These are phyloP conservation scores for Verasper variegatus DNA, from an alignment of 2,113 vertebrate species.

Conservation along the genomic window DNA sequence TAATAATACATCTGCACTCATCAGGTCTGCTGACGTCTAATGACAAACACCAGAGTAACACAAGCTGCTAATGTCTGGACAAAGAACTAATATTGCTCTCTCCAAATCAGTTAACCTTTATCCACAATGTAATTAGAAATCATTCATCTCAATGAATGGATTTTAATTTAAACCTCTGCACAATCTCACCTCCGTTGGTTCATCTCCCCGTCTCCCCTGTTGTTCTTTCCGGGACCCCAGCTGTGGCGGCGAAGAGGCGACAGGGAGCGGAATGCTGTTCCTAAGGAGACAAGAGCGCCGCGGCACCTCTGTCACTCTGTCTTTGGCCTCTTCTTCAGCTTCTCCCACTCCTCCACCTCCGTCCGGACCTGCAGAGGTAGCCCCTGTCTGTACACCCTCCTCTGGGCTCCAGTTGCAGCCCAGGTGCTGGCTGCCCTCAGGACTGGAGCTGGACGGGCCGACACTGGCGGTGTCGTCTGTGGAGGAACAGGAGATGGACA, in stretches of 20 bases:
- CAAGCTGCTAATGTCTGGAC: neutral
- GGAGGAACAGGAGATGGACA: constrained; percentile 88
- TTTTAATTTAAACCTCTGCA: neutral
- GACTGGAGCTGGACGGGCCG: constrained; percentile 88
- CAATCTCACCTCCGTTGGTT: constrained; percentile 91
- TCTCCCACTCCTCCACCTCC: constrained; percentile 73
- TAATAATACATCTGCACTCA: constrained; percentile 39
- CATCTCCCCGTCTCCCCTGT: constrained; percentile 88
- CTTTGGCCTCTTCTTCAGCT: constrained; percentile 91
- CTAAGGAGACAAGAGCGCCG: constrained; percentile 80
- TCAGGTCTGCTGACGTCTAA: constrained; percentile 32
- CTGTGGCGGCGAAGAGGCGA: constrained; percentile 96
- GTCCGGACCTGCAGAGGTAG: constrained; percentile 16
- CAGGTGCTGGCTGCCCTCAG: constrained; percentile 77
- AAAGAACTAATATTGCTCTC: neutral
- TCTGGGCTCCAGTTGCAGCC: constrained; percentile 74
- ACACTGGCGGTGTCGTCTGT: constrained; percentile 89
- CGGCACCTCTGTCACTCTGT: constrained; percentile 89
- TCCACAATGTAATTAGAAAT: neutral
- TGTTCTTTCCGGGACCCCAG: constrained; percentile 95
- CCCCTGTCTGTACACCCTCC: constrained; percentile 40
- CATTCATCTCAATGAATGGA: neutral
- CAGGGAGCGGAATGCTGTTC: constrained; percentile 85
- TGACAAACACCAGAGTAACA: constrained; percentile 20
- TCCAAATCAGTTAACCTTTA: neutral